Evolutionary conservation across 1,140 invertebrate genomes (phyloP), one percentile per base, ranked within the genome.

Genomic region (Leguminivora glycinivorella): DNA sequence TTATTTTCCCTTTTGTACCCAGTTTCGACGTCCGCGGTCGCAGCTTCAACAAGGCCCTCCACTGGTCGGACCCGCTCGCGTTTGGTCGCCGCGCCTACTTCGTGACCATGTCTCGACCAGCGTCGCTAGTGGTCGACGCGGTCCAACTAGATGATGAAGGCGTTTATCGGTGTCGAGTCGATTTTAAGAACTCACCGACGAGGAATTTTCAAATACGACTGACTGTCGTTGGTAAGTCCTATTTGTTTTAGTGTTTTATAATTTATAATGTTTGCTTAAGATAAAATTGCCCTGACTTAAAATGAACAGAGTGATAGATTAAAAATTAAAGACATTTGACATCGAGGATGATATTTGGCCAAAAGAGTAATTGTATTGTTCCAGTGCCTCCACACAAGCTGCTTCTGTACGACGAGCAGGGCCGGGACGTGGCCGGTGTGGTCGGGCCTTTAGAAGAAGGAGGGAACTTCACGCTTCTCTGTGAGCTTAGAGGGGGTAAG

Each of bases 101-200:
- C 88, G 93, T 95, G 56, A 96, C 95, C 26, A 93, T 93, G 71
- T 93, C 94, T 52, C 93, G 93, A 75, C 96, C 97, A 0, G 96
- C 96, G 0, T 93, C 95, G 17, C 93, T 98, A 43, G 95, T 94
- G 29, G 93, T 98, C 70, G 95, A 97, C 75, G 94, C 95, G 34
- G 96, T 97, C 1, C 95, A 96, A 79, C 92, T 96, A 67, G 94
- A 95, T 74, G 97, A 98, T 86, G 96, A 97, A 81, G 97, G 97
- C 0, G 93, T 94, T 22, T 98, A 98, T 87, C 92, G 97, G 56
- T 98, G 97, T 88, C 93, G 97, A 71, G 97, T 98, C 1, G 97
- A 98, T 89, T 98, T 98, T 87, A 95, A 95, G 83, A 97, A 97
- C 81, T 97, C 97, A 3, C 96, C 96, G 0, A 98, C 97, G 5